phyloP scores from a whole-genome alignment of 2,797 vertebrate genomes.

The Falco concolor region DNA sequence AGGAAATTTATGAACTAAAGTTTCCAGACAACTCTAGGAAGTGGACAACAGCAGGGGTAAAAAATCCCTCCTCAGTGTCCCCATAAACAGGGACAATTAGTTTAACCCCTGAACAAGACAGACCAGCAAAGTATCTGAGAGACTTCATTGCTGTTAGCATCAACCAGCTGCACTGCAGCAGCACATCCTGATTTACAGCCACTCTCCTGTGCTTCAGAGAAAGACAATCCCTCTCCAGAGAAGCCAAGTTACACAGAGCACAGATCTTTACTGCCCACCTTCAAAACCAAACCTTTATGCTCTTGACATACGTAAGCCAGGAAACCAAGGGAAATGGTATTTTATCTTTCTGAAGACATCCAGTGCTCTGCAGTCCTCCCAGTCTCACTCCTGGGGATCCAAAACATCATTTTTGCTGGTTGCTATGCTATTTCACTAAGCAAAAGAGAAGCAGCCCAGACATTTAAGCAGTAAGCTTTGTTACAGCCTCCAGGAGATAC shows the following conservation, averaged over 20 bases:
- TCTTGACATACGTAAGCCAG: background rate
- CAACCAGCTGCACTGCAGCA: background rate
- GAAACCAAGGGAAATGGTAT: background rate
- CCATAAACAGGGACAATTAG: too few species aligned
- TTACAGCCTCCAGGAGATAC: background rate
- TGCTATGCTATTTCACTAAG: background rate
- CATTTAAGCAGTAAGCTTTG: background rate
- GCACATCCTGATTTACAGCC: background rate
- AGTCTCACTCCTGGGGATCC: background rate
- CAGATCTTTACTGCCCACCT: too few species aligned
- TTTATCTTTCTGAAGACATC: background rate
- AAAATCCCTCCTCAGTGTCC: background rate
- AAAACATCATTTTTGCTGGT: background rate
- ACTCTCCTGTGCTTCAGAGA: background rate
- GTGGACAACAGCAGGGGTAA: fast-evolving
- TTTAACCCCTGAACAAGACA: background rate
- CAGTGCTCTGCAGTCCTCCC: background rate
- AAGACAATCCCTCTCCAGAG: background rate
- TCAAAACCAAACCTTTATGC: background rate
- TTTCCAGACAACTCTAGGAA: background rate
- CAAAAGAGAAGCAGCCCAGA: background rate
- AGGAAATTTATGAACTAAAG: background rate
- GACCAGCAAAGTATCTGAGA: fast-evolving
- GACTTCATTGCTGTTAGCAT: background rate
- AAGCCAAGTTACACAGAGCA: background rate